Evolutionary conservation across 2,113 vertebrate genomes (phyloP).

Genomic region (Pseudolaguvia tuberculata): DNA sequence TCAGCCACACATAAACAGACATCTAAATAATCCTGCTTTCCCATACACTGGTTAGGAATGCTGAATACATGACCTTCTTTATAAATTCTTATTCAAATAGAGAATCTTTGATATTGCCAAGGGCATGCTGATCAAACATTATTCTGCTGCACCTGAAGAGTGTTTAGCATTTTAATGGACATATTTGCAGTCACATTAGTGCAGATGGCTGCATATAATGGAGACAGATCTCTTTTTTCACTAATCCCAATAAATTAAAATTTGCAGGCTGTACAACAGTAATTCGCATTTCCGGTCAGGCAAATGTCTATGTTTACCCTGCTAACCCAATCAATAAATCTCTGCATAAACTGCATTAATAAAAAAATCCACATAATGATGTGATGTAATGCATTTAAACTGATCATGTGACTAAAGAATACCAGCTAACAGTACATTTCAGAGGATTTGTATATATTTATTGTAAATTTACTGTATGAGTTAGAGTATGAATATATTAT

Average conservation of each 20-base stretch:
- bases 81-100: slow-evolving; percentile 25
- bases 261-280: not conserved
- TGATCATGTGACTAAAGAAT: not conserved
- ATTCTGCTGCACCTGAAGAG: slow-evolving; percentile 43
- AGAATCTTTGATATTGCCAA: slow-evolving; percentile 25
- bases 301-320: not conserved
- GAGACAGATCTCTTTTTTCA: slow-evolving; percentile 34
- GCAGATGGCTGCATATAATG: slow-evolving; percentile 27
- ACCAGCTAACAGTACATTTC: too few relatives aligned
- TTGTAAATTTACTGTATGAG: too few relatives aligned
- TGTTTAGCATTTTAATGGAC: slow-evolving; percentile 49
- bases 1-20: not conserved
- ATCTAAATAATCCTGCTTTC: not conserved
- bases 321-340: not conserved
- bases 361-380: not conserved
- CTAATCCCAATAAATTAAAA: slow-evolving; percentile 14
- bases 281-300: not conserved
- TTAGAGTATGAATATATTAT: too few relatives aligned
- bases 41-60: not conserved
- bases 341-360: not conserved
- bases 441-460: too few relatives aligned
- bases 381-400: not conserved
- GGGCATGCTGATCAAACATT: slow-evolving; percentile 43
- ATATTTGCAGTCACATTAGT: slow-evolving; percentile 36
- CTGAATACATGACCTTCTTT: slow-evolving; percentile 36